Evolutionary conservation across 2,888 invertebrate genomes (phyloP), one percentile per base, ranked within the genome.

Genomic region (Erebia palarica): DNA sequence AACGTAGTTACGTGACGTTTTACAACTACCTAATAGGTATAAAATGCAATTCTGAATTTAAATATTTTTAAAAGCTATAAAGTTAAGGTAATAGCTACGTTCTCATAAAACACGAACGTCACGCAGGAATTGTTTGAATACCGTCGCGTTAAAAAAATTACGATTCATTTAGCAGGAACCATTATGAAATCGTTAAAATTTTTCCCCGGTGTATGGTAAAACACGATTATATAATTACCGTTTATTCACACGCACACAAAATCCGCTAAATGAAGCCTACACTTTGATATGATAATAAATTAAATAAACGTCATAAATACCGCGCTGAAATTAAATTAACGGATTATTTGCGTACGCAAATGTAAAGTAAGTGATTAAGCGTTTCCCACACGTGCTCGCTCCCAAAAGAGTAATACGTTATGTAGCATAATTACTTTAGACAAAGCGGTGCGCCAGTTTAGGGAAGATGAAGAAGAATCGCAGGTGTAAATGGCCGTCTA

Each of bases 381-480:
- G 86, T 88, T 90, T 88, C 86, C 86, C 88, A 90, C 90, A 88
- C 88, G 86, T 89, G 88, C 88, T 86, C 83, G 82, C 86, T 92
- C 92, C 91, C 91, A 88, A 90, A 91, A 91, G 91, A 90, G 91
- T 91, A 92, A 92, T 91, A 89, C 86, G 87, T 91, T 91, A 89
- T 89, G 86, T 88, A 86, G 87, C 86, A 89, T 92, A 92, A 92
- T 92, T 92, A 90, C 88, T 90, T 91, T 88, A 89, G 88, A 88
- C 86, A 89, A 90, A 92, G 82, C 85, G 88, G 86, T 78, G 86
- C 84, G 86, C 88, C 91, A 84, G 88, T 89, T 92, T 88, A 89
- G 88, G 87, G 88, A 89, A 91, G 91, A 92, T 89, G 90, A 90
- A 92, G 92, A 91, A 91, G 91, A 91, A 91, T 91, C 88, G 88